A percentile compares a stretch with the other conserved stretches of the same genome.
These are phyloP conservation scores for Globicephala melas DNA, from an alignment of 2,113 vertebrate species.

Conservation along the genomic window DNA sequence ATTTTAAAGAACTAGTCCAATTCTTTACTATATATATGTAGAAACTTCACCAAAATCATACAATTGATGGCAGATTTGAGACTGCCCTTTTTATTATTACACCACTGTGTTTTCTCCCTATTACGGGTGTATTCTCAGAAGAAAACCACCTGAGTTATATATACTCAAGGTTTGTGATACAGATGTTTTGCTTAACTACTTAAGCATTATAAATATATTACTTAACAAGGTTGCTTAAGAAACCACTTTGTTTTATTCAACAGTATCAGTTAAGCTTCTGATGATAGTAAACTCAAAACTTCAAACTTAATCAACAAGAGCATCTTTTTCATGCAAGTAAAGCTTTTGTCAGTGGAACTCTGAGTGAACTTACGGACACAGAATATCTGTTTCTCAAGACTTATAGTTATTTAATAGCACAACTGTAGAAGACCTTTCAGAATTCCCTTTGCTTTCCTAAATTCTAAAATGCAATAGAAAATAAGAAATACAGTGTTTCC, in stretches of 20 bases:
- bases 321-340: neutral
- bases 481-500: neutral
- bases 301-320: neutral
- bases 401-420: neutral
- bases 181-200: neutral
- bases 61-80: neutral
- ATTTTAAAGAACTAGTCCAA: neutral
- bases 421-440: neutral
- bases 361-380: neutral
- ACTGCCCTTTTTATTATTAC: neutral
- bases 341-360: neutral
- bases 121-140: neutral
- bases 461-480: conserved; percentile 9
- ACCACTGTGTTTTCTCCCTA: neutral
- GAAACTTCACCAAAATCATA: neutral
- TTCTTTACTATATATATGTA: neutral
- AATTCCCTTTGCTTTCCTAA: neutral
- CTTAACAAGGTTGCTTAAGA: neutral
- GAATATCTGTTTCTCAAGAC: neutral
- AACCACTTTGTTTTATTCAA: neutral
- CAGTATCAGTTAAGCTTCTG: neutral
- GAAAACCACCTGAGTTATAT: neutral
- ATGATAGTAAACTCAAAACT: neutral
- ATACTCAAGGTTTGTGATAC: neutral
- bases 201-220: neutral